Percentiles rank a stretch among this genome's conserved stretches.
Conservation (phyloP, 2,888 invertebrate genomes). For the Chorisops tibialis region DNA sequence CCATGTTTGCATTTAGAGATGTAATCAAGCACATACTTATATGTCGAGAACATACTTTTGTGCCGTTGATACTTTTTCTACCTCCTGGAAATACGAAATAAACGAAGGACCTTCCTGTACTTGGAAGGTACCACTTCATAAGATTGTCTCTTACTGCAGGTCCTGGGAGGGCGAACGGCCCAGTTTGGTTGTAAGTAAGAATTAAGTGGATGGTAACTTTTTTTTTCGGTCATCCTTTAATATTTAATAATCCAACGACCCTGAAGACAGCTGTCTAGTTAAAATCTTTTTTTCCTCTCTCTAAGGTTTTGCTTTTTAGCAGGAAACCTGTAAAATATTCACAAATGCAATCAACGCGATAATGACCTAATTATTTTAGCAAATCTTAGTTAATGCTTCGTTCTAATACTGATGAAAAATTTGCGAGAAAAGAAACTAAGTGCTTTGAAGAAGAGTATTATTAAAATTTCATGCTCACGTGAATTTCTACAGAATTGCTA, state of each 20-base stretch:
- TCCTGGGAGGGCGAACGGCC: neutral
- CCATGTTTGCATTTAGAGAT: slow-evolving; percentile 15
- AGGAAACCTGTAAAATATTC: neutral
- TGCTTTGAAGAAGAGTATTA: too few species aligned
- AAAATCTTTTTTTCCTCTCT: neutral
- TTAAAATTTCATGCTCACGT: too few species aligned
- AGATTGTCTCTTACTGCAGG: neutral
- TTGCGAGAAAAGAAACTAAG: too few species aligned
- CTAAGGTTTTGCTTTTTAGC: neutral
- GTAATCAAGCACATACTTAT: slow-evolving; percentile 13
- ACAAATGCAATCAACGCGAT: neutral
- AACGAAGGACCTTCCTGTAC: neutral
- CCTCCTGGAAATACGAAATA: neutral
- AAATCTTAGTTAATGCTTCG: neutral
- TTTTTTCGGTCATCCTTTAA: neutral
- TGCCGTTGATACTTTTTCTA: neutral
- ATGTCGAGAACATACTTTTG: neutral
- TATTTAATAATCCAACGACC: neutral
- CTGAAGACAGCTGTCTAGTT: neutral
- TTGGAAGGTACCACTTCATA: neutral
- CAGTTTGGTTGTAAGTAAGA: neutral
- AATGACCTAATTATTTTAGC: neutral
- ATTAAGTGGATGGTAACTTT: neutral
- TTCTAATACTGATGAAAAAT: too few species aligned
- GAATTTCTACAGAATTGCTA: too few species aligned